Base-by-base conservation (phyloP, 2,888 invertebrate genomes). In the Agapostemon virescens region DNA sequence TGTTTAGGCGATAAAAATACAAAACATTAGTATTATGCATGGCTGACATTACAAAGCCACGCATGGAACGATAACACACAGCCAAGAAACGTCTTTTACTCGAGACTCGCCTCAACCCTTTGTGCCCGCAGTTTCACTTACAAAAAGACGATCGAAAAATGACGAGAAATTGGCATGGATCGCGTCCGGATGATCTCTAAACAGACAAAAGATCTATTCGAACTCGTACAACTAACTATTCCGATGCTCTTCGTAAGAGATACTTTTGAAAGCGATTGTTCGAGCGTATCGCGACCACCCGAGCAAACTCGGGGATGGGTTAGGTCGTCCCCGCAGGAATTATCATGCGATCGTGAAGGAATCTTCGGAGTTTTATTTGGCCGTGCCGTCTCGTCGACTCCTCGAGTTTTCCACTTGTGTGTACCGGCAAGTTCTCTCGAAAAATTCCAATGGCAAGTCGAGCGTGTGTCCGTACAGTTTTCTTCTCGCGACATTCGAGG, bases 401-500 rank as follows among this genome's bases (percentile, higher is more conserved):
- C 71, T 52, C 74, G 77, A 76, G 83, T 68, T 73, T 61, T 64
- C 68, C 70, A 71, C 70, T 70, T 23, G n/a, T 61, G 9, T 38
- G 68, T 61, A 66, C 40, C 70, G 45, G 55, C 26, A 42, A 79
- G 49, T 66, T 82, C 69, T 36, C 26, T 36, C 36, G 75, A 77
- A 81, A 77, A 83, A 83, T 80, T 80, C 66, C 71, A 30, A 36
- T 45, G 64, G 68, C 17, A 69, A 58, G 15, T 63, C 66, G 52
- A 49, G 58, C 71, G 38, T 40, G 75, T 64, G 74, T 55, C 66
- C 79, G 69, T 67, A 58, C 64, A 66, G 81, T 82, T 79, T 77
- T 64, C 70, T 75, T 23, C n/a, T 68, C 70, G 84, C 80, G 84
- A 82, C 81, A 73, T 70, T 79, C 74, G 73, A 42, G 33, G 33